Conservation (phyloP, 2,888 invertebrate species). For the Anaspis maculata region DNA sequence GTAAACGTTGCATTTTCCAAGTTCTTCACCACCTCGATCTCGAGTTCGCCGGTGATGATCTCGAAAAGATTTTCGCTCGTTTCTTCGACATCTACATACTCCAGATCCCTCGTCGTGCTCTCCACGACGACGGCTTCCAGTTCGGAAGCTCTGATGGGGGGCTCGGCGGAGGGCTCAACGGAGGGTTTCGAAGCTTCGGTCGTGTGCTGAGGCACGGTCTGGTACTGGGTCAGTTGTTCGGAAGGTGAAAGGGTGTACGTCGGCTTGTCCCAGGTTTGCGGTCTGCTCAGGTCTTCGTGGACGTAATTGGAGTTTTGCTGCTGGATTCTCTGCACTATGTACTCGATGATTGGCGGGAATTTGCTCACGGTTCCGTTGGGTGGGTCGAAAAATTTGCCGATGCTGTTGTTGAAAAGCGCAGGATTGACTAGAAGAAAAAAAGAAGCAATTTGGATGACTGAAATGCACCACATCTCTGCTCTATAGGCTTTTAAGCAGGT, state of each 20-base stretch:
- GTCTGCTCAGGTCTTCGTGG: slow-evolving; percentile 48
- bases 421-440: no score
- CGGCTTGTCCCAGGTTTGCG: slow-evolving; percentile 36
- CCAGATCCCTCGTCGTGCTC: slow-evolving; percentile 6
- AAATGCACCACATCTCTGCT: no score
- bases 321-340: slow-evolving; percentile 61
- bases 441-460: no score
- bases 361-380: slow-evolving; percentile 32
- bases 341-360: slow-evolving; percentile 62
- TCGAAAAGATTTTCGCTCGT: slow-evolving; percentile 21
- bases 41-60: no score
- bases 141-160: no score
- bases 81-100: slow-evolving; percentile 19
- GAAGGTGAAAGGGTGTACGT: slow-evolving; percentile 27
- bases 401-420: neutral
- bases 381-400: neutral
- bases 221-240: slow-evolving; percentile 18
- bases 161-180: no score
- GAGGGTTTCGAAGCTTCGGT: slow-evolving; percentile 4
- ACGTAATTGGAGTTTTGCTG: slow-evolving; percentile 60
- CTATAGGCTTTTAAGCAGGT: no score
- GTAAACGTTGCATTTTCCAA: no score
- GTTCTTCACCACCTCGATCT: no score
- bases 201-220: slow-evolving; percentile 1
- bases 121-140: slow-evolving; percentile 4